Base-by-base conservation (phyloP, 2,797 vertebrate species). In the Sebastes cheni region DNA sequence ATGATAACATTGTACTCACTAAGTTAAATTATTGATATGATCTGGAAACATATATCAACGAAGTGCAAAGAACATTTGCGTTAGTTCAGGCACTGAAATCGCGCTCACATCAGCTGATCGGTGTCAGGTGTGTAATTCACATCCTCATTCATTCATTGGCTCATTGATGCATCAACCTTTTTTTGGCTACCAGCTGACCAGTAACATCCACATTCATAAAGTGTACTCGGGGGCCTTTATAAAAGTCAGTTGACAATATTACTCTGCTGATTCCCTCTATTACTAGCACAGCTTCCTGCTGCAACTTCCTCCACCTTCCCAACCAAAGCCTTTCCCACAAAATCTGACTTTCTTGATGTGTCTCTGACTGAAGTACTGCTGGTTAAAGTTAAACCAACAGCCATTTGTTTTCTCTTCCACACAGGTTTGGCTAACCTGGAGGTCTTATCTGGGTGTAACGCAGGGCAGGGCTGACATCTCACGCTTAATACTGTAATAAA, bases 21-120 rank as follows among this genome's bases (percentile, higher is more conserved):
- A 46, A 59, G 39, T 3, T 42, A 25, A 46, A 39, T 6, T 34
- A 46, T 18, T 46, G 52, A 16, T 23, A 39, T 8, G 34, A 64
- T 60, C 32, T 23, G 9, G 7, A 25, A 23, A 64, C 6, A 23
- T 13, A n/a, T n/a, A 25, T 25, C 36, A 58, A 58, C 7, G 2
- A 27, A 54, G 12, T 16, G 1, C 29, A 52, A n/a, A n/a, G 20
- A 0, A 52, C 50, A 0, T 52, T 52, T 5, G 3, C 23, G 1
- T 7, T 46, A 46, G 42, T 46, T 46, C 42, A 46, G 42, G 42
- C 14, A 46, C 42, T 46, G 42, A 46, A 46, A 18, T 18, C 42
- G 6, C 16, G 39, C 39, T 42, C 39, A 42, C 39, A 42, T 42
- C 39, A 42, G 14, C 39, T 42, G 39, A 42, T 16, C 6, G 14